Base-by-base conservation (phyloP, 2,888 invertebrate genomes). In the Nomada lathburiana region DNA sequence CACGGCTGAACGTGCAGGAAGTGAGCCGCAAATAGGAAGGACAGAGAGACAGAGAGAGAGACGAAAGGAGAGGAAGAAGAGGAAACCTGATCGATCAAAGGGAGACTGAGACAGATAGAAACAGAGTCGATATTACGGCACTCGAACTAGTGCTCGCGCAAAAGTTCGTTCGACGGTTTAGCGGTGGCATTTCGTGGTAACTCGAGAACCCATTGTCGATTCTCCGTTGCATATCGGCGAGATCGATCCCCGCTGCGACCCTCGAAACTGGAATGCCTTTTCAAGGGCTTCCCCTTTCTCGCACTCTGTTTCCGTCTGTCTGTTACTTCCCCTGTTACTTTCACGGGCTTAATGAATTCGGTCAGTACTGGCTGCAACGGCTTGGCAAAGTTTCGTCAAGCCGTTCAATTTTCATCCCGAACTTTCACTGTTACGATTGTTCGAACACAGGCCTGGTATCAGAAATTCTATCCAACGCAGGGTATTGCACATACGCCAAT, bases 1-100 rank as follows among this genome's bases (percentile, higher is more conserved):
- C 73, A 80, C 76, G 79, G 82, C 77, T 80, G 86, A 85, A 88
- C 79, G 81, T 88, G 82, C 80, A 86, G 75, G 78, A 80, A 82
- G 82, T 76, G 82, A 88, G 82, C 76, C 71, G 53, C 72, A 65
- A 63, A 72, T 9, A 68, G 77, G 68, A 60, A 63, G 42, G 42
- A 50, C 26, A 53, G 67, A 47, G 77, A 65, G 72, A 82, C 59
- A 76, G 74, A 55, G 74, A 75, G 69, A 65, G 18, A 59, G 55
- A 47, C 36, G 29, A 16, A 26, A 7, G 29, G 29, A 18, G 36
- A 36, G 18, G 11, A n/a, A 53, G 53, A n/a, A n/a, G 18, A 16
- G 18, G 36, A 60, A n/a, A 16, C 20, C 16, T 18, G 20, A 16
- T 16, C 20, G 53, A 20, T 16, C 23, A 36, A 68, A 50, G 29